Conservation (phyloP, 2,113 vertebrate genomes). For the Paralichthys olivaceus region DNA sequence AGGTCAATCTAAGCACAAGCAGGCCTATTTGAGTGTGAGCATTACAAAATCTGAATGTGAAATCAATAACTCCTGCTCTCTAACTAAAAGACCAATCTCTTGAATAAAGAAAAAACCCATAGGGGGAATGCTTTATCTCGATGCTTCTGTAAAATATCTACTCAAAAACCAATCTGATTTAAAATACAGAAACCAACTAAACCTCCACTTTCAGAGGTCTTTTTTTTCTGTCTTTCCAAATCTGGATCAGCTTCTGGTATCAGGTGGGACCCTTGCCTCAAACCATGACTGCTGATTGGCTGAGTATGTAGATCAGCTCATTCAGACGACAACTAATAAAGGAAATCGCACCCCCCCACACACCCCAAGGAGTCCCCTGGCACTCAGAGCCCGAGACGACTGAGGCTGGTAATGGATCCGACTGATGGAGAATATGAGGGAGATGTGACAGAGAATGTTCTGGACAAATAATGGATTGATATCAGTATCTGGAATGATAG, state of each 20-base stretch:
- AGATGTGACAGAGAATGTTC: conserved; percentile 49
- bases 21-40: too few relatives aligned
- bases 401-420: conserved; percentile 50
- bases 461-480: conserved; percentile 31
- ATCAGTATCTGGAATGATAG: neutral
- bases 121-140: too few relatives aligned
- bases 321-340: conserved; percentile 76
- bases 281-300: conserved; percentile 70
- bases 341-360: conserved; percentile 44
- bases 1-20: too few relatives aligned
- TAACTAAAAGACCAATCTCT: neutral
- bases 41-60: too few relatives aligned
- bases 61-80: too few relatives aligned
- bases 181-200: neutral
- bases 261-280: conserved; percentile 67
- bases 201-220: neutral
- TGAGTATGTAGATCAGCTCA: conserved; percentile 78
- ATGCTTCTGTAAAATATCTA: too few relatives aligned
- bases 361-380: conserved; percentile 43
- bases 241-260: conserved; percentile 66
- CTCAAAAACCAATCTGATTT: too few relatives aligned
- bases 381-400: conserved; percentile 53
- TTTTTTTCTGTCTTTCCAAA: conserved; percentile 41
- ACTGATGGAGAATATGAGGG: conserved; percentile 36
- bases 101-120: neutral